These are phyloP conservation scores for Distichodus sexfasciatus DNA, from an alignment of 2,797 vertebrate species.

Conservation along the genomic window DNA sequence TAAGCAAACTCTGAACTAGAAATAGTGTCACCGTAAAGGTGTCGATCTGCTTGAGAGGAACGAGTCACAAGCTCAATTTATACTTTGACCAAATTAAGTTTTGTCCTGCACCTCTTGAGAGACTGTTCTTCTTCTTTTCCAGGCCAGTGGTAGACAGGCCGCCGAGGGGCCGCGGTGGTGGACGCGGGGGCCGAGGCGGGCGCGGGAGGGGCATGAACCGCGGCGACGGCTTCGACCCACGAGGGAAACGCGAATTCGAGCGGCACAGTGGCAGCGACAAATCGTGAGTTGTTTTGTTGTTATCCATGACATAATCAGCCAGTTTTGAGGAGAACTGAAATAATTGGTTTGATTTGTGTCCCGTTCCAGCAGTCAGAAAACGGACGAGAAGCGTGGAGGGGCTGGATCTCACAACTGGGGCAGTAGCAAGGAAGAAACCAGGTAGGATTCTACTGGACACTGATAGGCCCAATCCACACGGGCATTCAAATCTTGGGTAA, in stretches of 20 bases:
- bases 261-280: conserved; percentile 92
- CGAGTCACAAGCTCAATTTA: no score
- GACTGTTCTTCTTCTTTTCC: no score
- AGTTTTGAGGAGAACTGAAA: background rate
- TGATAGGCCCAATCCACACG: background rate
- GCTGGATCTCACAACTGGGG: conserved; percentile 94
- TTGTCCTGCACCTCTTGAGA: no score
- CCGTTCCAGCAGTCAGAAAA: conserved; percentile 86
- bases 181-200: conserved; percentile 86
- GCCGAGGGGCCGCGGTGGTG: conserved; percentile 86
- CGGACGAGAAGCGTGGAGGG: conserved; percentile 92
- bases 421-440: conserved; percentile 90
- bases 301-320: no score
- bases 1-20: no score
- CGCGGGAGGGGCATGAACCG: conserved; percentile 91
- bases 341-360: background rate
- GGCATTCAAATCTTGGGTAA: background rate
- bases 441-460: conserved; percentile 62
- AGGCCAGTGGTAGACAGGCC: conserved; percentile 89
- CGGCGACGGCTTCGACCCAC: conserved; percentile 93
- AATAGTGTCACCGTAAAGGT: no score
- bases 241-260: conserved; percentile 96
- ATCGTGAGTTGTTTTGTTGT: conserved; percentile 83
- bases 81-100: no score
- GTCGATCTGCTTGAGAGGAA: no score